Evolutionary conservation across 2,888 invertebrate genomes (phyloP), one percentile per base, ranked within the genome.

Genomic region (Heliconius charithonia): DNA sequence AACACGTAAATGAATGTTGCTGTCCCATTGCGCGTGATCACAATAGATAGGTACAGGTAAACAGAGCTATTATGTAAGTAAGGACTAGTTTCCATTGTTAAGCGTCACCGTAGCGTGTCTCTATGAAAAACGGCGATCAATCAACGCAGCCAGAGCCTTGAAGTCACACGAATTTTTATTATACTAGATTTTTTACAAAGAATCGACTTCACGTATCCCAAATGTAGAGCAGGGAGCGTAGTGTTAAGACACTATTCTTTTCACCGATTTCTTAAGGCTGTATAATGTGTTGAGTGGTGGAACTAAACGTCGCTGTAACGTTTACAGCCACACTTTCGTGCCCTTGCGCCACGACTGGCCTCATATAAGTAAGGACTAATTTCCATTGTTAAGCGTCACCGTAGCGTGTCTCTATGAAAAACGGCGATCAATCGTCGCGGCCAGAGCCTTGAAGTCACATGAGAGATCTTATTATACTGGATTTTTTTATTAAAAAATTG

Each of bases 11-110:
- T 77, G 63, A 59, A 74, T 56, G 75, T 74, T 62, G 63, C 32
- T 70, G 56, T 80, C 10, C 69, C 73, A 72, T 76, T 67, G 66
- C 78, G 76, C 82, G 82, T 81, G 81, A 81, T 74, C 62, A 79
- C 79, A 81, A 70, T 82, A 76, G 41, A 0, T 51, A 51, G 19
- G 51, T 51, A 51, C 2, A 75, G 77, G 78, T 67, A 80, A 78
- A 81, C 62, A 74, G 51, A n/a, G 27, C 73, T 63, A 76, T 80
- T 76, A 78, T 75, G 78, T 66, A 80, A 77, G 67, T 56, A 59
- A 80, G 73, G 72, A 70, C 70, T 51, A 32, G 71, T 72, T 72
- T 59, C 71, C 59, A 79, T 79, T 79, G 71, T 79, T 66, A 75
- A 72, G 56, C 72, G 32, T 72, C 77, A 80, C 32, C 63, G 75